phyloP scores from a whole-genome alignment of 2,888 invertebrate genomes.

The Auanema freiburgensis region DNA sequence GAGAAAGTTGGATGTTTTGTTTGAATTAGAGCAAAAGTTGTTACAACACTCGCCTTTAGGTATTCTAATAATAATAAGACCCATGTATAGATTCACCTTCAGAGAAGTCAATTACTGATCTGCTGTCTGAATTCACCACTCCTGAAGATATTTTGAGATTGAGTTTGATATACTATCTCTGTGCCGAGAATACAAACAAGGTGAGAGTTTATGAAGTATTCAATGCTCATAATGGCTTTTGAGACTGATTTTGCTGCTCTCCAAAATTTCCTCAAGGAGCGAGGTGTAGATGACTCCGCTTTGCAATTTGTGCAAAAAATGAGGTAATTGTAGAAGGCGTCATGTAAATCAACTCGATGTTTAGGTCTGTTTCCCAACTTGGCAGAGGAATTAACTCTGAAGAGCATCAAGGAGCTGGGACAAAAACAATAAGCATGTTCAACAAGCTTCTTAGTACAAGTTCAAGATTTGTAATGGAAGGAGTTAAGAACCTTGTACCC shows the following conservation, averaged over 20 bases:
- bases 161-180: slow-evolving; percentile 52
- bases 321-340: slow-evolving; percentile 69
- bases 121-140: slow-evolving; percentile 32
- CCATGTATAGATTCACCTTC: slow-evolving; percentile 14
- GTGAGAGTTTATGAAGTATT: background rate
- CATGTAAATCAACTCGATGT: background rate
- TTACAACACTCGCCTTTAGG: slow-evolving; percentile 75
- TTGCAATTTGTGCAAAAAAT: slow-evolving; percentile 55
- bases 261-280: slow-evolving; percentile 42
- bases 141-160: slow-evolving; percentile 56
- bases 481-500: slow-evolving; percentile 82
- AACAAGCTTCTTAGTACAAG: slow-evolving; percentile 94
- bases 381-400: slow-evolving; percentile 63
- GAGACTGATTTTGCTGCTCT: slow-evolving; percentile 48
- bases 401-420: slow-evolving; percentile 80
- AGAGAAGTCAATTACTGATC: slow-evolving; percentile 48
- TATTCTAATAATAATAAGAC: slow-evolving; percentile 9
- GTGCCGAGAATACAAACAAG: slow-evolving; percentile 20
- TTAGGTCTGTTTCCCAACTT: slow-evolving; percentile 42
- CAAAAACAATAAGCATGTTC: slow-evolving; percentile 91
- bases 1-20: slow-evolving; percentile 85
- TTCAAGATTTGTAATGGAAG: slow-evolving; percentile 98
- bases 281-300: slow-evolving; percentile 52
- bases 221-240: slow-evolving; percentile 5
- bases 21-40: slow-evolving; percentile 96